phyloP scores from a whole-genome alignment of 2,888 invertebrate species.

The Carpatolechia fugitivella region DNA sequence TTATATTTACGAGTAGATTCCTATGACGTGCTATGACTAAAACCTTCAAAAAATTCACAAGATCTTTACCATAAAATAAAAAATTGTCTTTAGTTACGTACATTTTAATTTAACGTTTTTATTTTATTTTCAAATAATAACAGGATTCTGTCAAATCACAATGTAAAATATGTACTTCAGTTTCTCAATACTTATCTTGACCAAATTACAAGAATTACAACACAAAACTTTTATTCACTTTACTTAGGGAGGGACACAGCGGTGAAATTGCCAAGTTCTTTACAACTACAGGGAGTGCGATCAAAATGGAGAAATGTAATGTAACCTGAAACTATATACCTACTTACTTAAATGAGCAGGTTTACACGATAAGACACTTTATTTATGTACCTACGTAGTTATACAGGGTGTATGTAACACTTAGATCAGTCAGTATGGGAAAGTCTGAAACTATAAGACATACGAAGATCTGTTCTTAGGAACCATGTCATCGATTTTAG shows the following conservation, averaged over 20 bases:
- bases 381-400: neutral
- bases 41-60: conserved; percentile 13
- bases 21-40: conserved; percentile 9
- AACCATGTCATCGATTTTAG: no score
- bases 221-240: neutral
- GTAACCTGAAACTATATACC: neutral
- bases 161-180: neutral
- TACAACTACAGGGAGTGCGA: neutral
- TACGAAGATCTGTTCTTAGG: no score
- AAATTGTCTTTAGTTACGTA: conserved; percentile 9
- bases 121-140: neutral
- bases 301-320: neutral
- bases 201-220: no score
- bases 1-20: no score
- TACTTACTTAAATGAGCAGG: neutral
- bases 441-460: no score
- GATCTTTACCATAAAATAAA: neutral
- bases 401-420: no score
- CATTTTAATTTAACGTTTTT: neutral
- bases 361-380: neutral
- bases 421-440: no score
- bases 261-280: neutral
- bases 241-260: neutral
- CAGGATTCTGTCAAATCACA: neutral
- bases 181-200: neutral